Evolutionary conservation across 2,797 vertebrate genomes (phyloP).

Genomic region (Rhinella marina): DNA sequence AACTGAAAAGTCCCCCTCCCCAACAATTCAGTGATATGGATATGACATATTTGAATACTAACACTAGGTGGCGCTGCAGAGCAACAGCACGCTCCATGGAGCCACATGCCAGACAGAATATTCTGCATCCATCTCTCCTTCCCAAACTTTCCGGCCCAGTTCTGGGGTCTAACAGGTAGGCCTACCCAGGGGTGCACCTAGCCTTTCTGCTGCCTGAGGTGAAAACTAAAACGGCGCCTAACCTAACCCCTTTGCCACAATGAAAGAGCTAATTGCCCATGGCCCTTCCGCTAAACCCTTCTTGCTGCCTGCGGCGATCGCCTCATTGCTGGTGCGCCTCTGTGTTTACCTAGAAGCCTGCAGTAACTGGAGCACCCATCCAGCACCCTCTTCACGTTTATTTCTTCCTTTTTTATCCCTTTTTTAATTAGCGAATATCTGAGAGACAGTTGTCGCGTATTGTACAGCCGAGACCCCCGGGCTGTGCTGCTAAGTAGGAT

Average conservation of each 20-base stretch:
- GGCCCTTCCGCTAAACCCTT: too few relatives aligned
- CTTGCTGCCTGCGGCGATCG: too few relatives aligned
- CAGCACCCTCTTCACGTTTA: not conserved
- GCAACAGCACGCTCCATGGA: not conserved
- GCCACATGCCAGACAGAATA: not conserved
- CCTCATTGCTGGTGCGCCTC: too few relatives aligned
- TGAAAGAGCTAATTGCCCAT: too few relatives aligned
- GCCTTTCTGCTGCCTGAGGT: too few relatives aligned
- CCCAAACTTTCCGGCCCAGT: not conserved
- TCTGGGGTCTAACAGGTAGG: not conserved
- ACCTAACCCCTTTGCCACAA: too few relatives aligned
- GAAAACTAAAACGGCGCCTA: too few relatives aligned
- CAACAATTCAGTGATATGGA: not conserved
- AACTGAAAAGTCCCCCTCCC: not conserved
- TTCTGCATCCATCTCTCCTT: conserved; percentile 1
- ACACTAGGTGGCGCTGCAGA: conserved; percentile 38
- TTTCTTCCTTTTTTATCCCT: conserved; percentile 35
- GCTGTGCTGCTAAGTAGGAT: conserved; percentile 77
- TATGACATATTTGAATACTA: not conserved
- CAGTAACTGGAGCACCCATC: not conserved
- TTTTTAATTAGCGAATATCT: conserved; percentile 60
- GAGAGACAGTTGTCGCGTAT: conserved; percentile 58
- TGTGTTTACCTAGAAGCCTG: not conserved
- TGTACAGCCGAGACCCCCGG: conserved; percentile 66
- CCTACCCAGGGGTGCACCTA: too few relatives aligned